Evolutionary conservation across 2,113 vertebrate genomes (phyloP).

Genomic region (Melanotaenia duboulayi): DNA sequence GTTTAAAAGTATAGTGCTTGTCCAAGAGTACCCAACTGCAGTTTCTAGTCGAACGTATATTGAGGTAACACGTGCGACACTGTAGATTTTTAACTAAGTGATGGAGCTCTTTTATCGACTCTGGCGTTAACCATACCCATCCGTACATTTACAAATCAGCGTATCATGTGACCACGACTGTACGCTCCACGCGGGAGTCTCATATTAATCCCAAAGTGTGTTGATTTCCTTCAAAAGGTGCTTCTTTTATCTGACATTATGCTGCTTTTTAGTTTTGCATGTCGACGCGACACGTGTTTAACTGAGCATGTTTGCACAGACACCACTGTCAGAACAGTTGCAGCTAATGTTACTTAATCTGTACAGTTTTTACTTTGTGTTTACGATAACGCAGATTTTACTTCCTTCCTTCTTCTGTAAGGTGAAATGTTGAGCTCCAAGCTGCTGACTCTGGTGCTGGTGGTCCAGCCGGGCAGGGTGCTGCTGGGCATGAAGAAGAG

Average conservation of each 20-base stretch:
- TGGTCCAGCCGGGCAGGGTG: constrained; percentile 87
- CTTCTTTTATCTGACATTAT: rapidly evolving
- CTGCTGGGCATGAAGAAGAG: constrained; percentile 97
- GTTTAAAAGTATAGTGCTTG: too few relatives aligned
- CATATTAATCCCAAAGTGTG: not conserved
- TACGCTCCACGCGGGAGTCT: constrained; percentile 24
- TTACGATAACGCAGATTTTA: rapidly evolving
- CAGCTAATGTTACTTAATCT: not conserved
- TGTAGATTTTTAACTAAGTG: constrained; percentile 6
- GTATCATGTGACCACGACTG: not conserved
- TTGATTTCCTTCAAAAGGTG: not conserved
- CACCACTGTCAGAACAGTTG: too few relatives aligned
- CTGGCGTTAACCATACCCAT: not conserved
- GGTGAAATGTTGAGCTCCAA: constrained; percentile 82
- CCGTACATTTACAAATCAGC: not conserved
- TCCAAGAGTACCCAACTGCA: too few relatives aligned
- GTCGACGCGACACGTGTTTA: rapidly evolving
- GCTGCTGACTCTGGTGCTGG: constrained; percentile 91
- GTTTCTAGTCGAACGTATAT: constrained; percentile 67
- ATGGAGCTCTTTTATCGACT: rapidly evolving
- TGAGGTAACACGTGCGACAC: constrained; percentile 35
- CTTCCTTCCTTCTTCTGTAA: not conserved
- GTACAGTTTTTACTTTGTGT: not conserved
- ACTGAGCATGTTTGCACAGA: not conserved
- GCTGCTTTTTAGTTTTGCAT: rapidly evolving